Percentiles rank a stretch among this genome's conserved stretches.
phyloP scores from a whole-genome alignment of 2,888 invertebrate species.

The Yponomeuta sedellus region DNA sequence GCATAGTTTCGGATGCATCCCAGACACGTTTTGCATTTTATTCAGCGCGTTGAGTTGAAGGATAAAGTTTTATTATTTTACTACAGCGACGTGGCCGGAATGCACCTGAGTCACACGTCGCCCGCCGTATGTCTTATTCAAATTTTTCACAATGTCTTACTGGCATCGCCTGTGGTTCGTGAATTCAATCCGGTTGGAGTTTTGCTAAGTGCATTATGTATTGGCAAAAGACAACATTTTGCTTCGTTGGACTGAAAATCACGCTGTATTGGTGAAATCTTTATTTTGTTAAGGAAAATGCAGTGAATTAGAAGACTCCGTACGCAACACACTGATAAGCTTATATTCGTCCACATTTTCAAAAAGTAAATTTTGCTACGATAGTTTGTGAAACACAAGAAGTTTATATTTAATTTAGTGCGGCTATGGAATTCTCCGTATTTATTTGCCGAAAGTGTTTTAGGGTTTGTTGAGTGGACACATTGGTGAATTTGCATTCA shows the following conservation, averaged over 20 bases:
- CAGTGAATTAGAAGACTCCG: too few species aligned
- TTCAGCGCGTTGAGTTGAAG: constrained; percentile 73
- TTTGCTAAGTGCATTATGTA: neutral
- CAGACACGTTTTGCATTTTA: constrained; percentile 74
- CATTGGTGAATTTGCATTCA: constrained; percentile 29
- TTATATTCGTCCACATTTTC: too few species aligned
- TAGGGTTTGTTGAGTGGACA: constrained; percentile 22
- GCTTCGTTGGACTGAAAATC: neutral
- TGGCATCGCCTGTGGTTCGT: constrained; percentile 1
- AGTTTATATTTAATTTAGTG: too few species aligned
- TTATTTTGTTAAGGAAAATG: too few species aligned
- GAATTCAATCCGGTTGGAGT: neutral
- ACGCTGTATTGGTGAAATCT: too few species aligned
- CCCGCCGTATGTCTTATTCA: constrained; percentile 20
- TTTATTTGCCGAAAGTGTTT: constrained; percentile 10
- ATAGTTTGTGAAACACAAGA: too few species aligned
- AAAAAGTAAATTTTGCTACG: too few species aligned
- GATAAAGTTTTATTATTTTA: constrained; percentile 75
- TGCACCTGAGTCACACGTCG: constrained; percentile 40
- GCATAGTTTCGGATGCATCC: constrained; percentile 36
- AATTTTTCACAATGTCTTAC: constrained; percentile 9
- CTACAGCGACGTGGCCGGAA: constrained; percentile 67
- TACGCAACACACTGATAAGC: too few species aligned
- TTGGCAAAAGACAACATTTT: neutral
- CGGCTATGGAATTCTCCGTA: too few species aligned